phyloP scores from a whole-genome alignment of 2,797 vertebrate species.

The Lacerta viridis region DNA sequence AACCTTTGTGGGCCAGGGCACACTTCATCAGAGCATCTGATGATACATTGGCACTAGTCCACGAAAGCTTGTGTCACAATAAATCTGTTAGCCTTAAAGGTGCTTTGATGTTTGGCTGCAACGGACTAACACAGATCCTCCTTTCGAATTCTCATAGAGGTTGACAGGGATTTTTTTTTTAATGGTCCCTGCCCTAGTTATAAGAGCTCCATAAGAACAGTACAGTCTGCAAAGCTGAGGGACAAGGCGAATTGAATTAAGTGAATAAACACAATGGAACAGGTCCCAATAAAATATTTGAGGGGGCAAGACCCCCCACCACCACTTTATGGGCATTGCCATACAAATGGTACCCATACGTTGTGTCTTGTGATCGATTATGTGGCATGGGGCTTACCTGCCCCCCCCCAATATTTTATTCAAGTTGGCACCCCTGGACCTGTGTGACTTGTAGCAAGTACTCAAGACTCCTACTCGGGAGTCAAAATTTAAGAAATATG shows the following conservation, averaged over 20 bases:
- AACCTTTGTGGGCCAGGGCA: background rate
- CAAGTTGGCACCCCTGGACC: too few relatives aligned
- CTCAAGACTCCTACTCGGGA: background rate
- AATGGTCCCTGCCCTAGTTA: slow-evolving; percentile 18
- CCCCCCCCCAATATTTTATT: too few relatives aligned
- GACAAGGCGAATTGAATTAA: background rate
- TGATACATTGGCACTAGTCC: background rate
- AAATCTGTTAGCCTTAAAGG: slow-evolving; percentile 19
- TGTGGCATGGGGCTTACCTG: too few relatives aligned
- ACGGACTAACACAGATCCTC: background rate
- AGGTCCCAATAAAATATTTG: background rate
- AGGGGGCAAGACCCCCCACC: too few relatives aligned
- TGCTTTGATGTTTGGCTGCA: slow-evolving; percentile 18
- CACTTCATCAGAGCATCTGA: background rate
- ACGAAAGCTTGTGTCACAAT: slow-evolving; percentile 1
- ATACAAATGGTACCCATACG: too few relatives aligned
- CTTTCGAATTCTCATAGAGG: background rate
- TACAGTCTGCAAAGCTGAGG: background rate
- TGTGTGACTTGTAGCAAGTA: background rate
- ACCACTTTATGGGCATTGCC: too few relatives aligned
- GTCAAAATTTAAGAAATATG: background rate
- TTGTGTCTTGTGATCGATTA: too few relatives aligned
- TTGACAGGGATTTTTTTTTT: background rate
- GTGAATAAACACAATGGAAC: slow-evolving; percentile 13
- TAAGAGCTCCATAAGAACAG: background rate